These are phyloP conservation scores for Dufourea novaeangliae DNA, from an alignment of 1,140 invertebrate genomes.

Conservation along the genomic window DNA sequence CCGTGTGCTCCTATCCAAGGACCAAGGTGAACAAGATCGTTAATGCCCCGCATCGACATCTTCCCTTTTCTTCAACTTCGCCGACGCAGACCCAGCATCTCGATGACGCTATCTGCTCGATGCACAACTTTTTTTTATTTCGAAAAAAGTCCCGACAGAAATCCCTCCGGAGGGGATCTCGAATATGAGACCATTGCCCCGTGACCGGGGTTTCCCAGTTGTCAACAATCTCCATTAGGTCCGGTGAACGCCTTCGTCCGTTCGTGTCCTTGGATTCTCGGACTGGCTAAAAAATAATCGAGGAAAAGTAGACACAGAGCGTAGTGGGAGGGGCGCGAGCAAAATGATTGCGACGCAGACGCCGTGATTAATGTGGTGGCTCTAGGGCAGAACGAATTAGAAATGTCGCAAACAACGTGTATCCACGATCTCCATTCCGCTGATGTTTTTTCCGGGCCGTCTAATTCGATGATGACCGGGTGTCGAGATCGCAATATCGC, in stretches of 20 bases:
- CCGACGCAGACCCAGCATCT: background rate
- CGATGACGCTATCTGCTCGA: too few relatives aligned
- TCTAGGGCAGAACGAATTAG: background rate
- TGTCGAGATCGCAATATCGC: background rate
- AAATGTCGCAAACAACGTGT: background rate
- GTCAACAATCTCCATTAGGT: too few relatives aligned
- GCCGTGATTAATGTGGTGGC: background rate
- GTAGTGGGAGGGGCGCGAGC: background rate
- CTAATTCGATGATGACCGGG: background rate
- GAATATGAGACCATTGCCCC: too few relatives aligned
- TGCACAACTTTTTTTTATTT: background rate
- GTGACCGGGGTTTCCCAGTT: too few relatives aligned
- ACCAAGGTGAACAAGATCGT: conserved; percentile 40
- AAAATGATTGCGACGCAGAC: background rate
- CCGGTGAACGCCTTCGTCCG: too few relatives aligned
- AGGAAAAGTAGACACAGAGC: background rate
- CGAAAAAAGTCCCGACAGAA: too few relatives aligned
- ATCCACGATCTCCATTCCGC: background rate
- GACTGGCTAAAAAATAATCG: background rate
- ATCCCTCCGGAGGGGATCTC: background rate
- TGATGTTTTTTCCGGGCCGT: background rate
- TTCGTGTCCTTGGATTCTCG: too few relatives aligned
- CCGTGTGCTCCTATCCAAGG: background rate
- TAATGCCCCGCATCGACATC: too few relatives aligned
- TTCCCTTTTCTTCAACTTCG: background rate